These are phyloP conservation scores for Sinosuthora webbiana DNA, from an alignment of 2,113 vertebrate species.

Conservation along the genomic window DNA sequence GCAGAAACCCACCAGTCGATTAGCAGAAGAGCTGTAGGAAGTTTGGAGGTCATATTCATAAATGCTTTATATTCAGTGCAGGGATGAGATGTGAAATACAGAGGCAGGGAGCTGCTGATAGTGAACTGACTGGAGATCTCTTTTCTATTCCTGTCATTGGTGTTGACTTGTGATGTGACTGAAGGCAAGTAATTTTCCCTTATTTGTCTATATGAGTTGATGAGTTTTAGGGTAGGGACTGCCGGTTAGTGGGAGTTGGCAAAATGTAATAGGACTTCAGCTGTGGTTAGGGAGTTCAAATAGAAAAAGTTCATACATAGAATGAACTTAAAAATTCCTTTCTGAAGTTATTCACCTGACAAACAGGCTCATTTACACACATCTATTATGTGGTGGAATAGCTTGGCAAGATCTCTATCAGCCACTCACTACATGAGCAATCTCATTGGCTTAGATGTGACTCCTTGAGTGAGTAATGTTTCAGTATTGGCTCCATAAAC, in stretches of 20 bases:
- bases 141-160: background rate
- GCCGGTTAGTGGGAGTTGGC: background rate
- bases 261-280: background rate
- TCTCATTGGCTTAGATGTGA: background rate
- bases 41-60: slow-evolving; percentile 48
- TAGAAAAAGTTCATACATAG: background rate
- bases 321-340: background rate
- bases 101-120: background rate
- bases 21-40: slow-evolving; percentile 14
- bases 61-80: slow-evolving; percentile 13
- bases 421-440: background rate
- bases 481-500: background rate
- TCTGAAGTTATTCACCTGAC: background rate
- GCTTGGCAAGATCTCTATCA: slow-evolving; percentile 18
- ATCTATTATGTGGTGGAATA: background rate
- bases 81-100: background rate
- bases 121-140: background rate
- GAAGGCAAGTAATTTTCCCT: background rate
- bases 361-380: background rate
- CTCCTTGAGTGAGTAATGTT: slow-evolving; percentile 17
- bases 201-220: background rate
- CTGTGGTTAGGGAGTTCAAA: background rate
- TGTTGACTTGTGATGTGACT: background rate
- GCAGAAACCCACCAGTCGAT: background rate
- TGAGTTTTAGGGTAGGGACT: background rate